Evolutionary conservation across 2,888 invertebrate genomes (phyloP).

Genomic region (Himalopsyche tibetana): DNA sequence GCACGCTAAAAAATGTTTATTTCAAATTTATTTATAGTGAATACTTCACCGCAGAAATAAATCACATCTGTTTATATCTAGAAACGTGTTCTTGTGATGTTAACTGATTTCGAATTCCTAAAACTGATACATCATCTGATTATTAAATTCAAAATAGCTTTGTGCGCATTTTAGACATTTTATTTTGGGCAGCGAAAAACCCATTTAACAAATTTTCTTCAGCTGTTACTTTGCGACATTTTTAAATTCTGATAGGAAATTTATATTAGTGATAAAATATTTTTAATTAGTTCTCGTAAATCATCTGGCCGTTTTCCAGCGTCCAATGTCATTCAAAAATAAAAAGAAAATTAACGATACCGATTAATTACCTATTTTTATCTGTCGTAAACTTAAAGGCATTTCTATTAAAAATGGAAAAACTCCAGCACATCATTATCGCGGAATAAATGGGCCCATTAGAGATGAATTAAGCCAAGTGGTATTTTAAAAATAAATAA

Average conservation of each 20-base stretch:
- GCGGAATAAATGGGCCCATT: too few relatives aligned
- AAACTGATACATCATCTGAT: conserved; percentile 1
- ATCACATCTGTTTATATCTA: not conserved
- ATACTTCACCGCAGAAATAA: not conserved
- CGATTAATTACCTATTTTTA: too few relatives aligned
- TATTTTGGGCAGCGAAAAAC: not conserved
- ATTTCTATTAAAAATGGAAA: too few relatives aligned
- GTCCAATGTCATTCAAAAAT: not conserved
- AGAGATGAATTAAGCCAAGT: too few relatives aligned
- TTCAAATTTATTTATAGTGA: conserved; percentile 12
- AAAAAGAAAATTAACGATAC: too few relatives aligned
- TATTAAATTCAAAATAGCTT: not conserved
- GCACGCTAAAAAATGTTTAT: not conserved
- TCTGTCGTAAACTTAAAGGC: too few relatives aligned
- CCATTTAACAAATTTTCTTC: not conserved
- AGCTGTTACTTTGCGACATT: not conserved
- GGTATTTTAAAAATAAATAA: too few relatives aligned
- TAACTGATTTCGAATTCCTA: not conserved
- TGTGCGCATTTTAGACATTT: not conserved
- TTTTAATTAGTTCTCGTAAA: not conserved
- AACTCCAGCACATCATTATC: too few relatives aligned
- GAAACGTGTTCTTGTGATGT: not conserved
- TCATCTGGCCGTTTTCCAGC: not conserved
- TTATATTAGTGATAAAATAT: not conserved
- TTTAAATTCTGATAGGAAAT: too few relatives aligned